Evolutionary conservation across 2,797 vertebrate species (phyloP).

Genomic region (Trachops cirrhosus): DNA sequence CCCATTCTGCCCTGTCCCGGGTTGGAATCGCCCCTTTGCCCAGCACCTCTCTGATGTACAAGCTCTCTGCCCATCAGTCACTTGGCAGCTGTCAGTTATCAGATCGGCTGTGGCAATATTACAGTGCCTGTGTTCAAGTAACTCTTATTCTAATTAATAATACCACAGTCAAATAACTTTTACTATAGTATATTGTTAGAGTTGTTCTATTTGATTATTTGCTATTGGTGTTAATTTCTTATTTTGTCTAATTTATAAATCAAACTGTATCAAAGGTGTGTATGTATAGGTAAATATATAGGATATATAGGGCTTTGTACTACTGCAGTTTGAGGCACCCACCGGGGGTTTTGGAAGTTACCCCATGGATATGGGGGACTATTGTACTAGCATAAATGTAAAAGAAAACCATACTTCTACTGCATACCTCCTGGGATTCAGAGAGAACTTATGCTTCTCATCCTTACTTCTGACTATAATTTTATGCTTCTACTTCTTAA

Average conservation of each 20-base stretch:
- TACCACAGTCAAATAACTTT: neutral
- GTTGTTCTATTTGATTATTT: neutral
- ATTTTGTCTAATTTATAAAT: neutral
- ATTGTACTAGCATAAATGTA: neutral
- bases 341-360: neutral
- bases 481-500: conserved; percentile 33
- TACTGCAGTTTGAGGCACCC: neutral
- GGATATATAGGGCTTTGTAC: neutral
- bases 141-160: neutral
- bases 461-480: neutral
- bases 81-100: neutral
- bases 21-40: neutral
- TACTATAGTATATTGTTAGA: neutral
- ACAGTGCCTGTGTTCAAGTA: no score
- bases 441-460: neutral
- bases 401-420: neutral
- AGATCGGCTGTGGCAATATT: neutral
- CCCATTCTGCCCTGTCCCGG: neutral
- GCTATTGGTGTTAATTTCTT: neutral
- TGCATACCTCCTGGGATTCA: neutral
- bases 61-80: neutral
- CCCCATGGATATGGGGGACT: neutral
- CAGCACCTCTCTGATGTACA: neutral
- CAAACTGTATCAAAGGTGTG: neutral
- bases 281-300: neutral